Percentiles rank a stretch among this genome's conserved stretches.
These are phyloP conservation scores for Stenurella melanura DNA, from an alignment of 2,888 invertebrate species.

Conservation along the genomic window DNA sequence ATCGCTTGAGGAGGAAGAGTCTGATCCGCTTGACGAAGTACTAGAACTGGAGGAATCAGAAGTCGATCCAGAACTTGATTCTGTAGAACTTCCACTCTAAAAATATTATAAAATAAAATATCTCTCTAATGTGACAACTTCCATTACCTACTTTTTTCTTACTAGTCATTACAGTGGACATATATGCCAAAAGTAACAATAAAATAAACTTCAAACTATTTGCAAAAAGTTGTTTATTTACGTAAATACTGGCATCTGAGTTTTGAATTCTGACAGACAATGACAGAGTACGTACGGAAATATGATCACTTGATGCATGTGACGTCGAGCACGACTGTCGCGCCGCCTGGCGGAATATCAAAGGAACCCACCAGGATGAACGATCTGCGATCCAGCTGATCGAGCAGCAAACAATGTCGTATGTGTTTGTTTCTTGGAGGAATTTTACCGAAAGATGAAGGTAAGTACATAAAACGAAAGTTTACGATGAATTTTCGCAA, in stretches of 20 bases:
- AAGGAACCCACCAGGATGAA: no score
- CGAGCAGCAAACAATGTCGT: no score
- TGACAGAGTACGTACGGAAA: no score
- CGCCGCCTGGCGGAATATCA: no score
- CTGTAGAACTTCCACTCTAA: conserved; percentile 74
- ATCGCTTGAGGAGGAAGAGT: conserved; percentile 82
- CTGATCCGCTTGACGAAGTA: conserved; percentile 82
- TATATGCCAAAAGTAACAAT: neutral
- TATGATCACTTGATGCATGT: no score
- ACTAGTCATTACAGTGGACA: conserved; percentile 51
- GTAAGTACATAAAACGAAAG: no score
- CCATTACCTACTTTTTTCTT: conserved; percentile 55
- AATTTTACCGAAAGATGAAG: no score
- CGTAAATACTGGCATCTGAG: neutral
- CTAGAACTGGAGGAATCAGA: conserved; percentile 82
- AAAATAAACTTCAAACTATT: neutral
- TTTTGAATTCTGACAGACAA: neutral
- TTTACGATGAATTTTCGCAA: no score
- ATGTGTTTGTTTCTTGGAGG: no score
- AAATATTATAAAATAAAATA: conserved; percentile 38
- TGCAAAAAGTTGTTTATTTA: conserved; percentile 3
- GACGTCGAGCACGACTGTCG: no score
- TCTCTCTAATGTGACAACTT: neutral
- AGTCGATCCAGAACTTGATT: conserved; percentile 80
- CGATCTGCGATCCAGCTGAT: no score